A percentile compares a stretch with the other conserved stretches of the same genome.
Conservation (phyloP, 2,888 invertebrate species). For the Philopedon plagiatum region DNA sequence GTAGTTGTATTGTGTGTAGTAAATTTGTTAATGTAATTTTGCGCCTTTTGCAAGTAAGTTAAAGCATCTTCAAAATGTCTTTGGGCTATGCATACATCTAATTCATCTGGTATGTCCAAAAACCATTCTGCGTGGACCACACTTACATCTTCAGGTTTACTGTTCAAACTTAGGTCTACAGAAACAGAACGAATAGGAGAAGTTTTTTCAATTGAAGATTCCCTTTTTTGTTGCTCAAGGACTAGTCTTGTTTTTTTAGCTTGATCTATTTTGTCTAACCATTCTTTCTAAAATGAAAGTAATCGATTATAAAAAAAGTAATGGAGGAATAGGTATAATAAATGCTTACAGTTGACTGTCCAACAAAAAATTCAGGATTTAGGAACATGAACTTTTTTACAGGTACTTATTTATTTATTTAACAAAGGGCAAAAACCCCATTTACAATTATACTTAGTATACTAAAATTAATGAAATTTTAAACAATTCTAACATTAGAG, state of each 20-base stretch:
- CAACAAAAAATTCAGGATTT: too few relatives aligned
- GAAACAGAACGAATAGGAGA: conserved; percentile 69
- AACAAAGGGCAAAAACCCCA: too few relatives aligned
- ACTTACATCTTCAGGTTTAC: conserved; percentile 64
- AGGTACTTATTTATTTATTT: too few relatives aligned
- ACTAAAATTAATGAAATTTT: too few relatives aligned
- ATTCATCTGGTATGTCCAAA: conserved; percentile 90
- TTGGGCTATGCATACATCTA: conserved; percentile 95
- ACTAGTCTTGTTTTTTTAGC: conserved; percentile 86
- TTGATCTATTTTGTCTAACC: conserved; percentile 93
- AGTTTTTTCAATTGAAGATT: conserved; percentile 64
- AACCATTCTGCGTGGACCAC: conserved; percentile 85
- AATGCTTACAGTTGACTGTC: too few relatives aligned
- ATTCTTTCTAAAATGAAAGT: conserved; percentile 79
- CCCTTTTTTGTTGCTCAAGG: conserved; percentile 72
- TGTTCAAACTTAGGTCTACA: conserved; percentile 67
- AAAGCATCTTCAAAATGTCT: conserved; percentile 96
- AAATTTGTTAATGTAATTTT: conserved; percentile 70
- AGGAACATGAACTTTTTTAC: too few relatives aligned
- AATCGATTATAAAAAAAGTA: too few relatives aligned
- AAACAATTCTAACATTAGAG: too few relatives aligned
- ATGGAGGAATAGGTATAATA: too few relatives aligned
- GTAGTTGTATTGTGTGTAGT: conserved; percentile 63
- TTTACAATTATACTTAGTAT: too few relatives aligned
- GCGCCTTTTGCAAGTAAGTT: conserved; percentile 80